Percentiles rank a stretch among this genome's conserved stretches.
phyloP scores from a whole-genome alignment of 2,113 vertebrate genomes.

The Lophura nycthemera region DNA sequence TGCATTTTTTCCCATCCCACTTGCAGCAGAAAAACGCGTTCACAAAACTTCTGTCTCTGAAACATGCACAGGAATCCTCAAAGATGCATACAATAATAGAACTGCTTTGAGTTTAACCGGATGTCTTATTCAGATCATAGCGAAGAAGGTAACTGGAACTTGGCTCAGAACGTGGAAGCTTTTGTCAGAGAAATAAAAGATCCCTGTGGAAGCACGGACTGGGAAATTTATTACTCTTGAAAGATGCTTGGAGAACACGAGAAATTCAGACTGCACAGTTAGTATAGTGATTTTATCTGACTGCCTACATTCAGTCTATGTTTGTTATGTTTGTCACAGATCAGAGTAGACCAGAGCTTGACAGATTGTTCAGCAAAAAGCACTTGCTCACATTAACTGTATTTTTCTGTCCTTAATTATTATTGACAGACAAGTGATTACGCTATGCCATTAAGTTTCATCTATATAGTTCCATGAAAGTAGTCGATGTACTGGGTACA shows the following conservation, averaged over 20 bases:
- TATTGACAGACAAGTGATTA: neutral
- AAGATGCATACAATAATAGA: neutral
- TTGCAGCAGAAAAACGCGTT: neutral
- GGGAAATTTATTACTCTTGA: neutral
- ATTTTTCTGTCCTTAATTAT: neutral
- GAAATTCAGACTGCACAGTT: neutral
- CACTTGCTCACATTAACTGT: neutral
- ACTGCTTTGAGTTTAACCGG: neutral
- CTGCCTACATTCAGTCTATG: neutral
- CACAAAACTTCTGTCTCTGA: neutral
- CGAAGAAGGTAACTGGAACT: neutral
- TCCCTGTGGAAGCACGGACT: neutral
- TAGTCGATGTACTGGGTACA: neutral
- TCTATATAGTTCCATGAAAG: neutral
- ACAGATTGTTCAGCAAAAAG: neutral
- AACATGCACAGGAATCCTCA: neutral
- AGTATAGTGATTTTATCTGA: neutral
- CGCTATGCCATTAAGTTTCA: neutral
- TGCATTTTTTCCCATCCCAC: neutral
- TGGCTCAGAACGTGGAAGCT: neutral
- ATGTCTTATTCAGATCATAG: neutral
- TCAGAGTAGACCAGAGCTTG: neutral
- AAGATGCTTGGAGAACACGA: neutral
- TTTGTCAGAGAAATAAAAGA: no score
- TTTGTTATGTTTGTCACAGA: neutral